Evolutionary conservation across 2,797 vertebrate species (phyloP).

Genomic region (Cryptoprocta ferox): DNA sequence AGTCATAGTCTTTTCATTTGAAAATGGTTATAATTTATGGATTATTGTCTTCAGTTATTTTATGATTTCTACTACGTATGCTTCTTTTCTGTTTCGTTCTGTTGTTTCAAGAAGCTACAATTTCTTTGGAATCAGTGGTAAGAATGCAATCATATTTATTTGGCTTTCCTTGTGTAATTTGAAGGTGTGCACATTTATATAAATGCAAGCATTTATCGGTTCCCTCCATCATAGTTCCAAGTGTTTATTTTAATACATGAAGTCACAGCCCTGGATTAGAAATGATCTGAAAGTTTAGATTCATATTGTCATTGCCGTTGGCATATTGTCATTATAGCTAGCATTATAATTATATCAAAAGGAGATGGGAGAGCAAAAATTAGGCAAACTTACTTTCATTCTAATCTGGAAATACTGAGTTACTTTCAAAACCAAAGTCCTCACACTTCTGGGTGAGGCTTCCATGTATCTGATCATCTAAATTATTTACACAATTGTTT

Average conservation of each 20-base stretch:
- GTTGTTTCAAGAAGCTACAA: background rate
- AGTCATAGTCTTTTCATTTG: background rate
- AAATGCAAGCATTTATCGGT: background rate
- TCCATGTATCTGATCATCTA: conserved; percentile 41
- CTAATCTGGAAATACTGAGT: background rate
- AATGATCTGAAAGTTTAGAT: background rate
- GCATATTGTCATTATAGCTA: background rate
- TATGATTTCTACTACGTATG: background rate
- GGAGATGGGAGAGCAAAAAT: background rate
- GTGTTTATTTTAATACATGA: conserved; percentile 13
- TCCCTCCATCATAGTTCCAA: background rate
- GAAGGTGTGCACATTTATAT: background rate
- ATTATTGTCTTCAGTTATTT: background rate
- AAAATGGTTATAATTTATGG: background rate
- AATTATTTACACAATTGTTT: conserved; percentile 67
- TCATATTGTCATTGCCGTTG: background rate
- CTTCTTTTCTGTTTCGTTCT: background rate
- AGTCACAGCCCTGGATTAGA: background rate
- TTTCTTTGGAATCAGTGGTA: conserved; percentile 27
- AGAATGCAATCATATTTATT: background rate
- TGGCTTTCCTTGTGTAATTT: background rate
- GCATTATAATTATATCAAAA: background rate
- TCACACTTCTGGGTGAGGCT: background rate
- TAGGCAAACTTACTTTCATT: background rate
- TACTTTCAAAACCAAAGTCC: conserved; percentile 35